Base-by-base conservation (phyloP, 2,888 invertebrate genomes). In the Caenorhabditis sulstoni region DNA sequence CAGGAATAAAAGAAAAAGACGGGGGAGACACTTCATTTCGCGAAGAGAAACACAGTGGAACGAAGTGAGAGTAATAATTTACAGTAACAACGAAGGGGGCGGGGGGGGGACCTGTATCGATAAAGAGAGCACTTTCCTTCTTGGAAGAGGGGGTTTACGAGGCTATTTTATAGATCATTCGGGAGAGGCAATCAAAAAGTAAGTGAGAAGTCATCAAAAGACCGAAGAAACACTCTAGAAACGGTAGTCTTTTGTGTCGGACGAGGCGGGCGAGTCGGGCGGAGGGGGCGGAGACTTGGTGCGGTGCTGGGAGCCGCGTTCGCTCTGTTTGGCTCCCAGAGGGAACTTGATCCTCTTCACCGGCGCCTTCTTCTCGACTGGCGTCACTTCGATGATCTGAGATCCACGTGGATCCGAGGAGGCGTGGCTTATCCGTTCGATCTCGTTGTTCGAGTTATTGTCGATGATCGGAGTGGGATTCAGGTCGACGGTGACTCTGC, bases 291-390 rank as follows among this genome's bases (percentile, higher is more conserved):
- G 55, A 3, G 55, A 55, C 18, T 55, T 62, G 3, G 62, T 79
- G 18, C 76, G 47, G 29, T 80, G 80, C 23, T 68, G 77, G 0
- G 81, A 80, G 12, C 82, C 79, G 7, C 85, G 57, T 50, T 83
- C 85, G 16, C 80, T 71, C 49, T 80, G 76, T 47, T 65, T 77
- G 1, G 80, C 83, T 16, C 84, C 85, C 9, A 85, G 44, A 0
- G 84, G 85, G 50, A 83, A 84, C 58, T 85, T 85, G 50, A 76
- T 82, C 35, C 85, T 9, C 52, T 82, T 83, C 35, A 83, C 80
- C 12, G 81, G 80, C 47, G 81, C 79, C 20, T 71, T 64, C 50
- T 76, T 81, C 45, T 81, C 81, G 20, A 75, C 75, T 2, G 18
- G 11, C 9, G 58, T 39, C 22, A 35, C 22, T 45, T 80, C 80